Evolutionary conservation across 2,888 invertebrate species (phyloP).

Genomic region (Nowickia ferox): DNA sequence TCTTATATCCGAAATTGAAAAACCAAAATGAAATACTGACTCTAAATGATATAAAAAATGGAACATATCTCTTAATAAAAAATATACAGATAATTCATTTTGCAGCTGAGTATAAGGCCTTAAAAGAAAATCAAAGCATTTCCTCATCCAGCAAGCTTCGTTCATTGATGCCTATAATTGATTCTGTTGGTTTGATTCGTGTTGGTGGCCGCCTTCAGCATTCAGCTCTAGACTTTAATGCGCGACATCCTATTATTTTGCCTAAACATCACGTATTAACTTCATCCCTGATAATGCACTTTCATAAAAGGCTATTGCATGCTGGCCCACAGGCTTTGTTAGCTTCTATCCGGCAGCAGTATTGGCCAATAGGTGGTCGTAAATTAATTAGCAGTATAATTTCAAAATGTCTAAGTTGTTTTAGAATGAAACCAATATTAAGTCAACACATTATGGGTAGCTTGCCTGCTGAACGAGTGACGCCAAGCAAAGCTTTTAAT

Average conservation of each 20-base stretch:
- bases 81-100: slow-evolving; percentile 48
- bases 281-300: slow-evolving; percentile 45
- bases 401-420: slow-evolving; percentile 44
- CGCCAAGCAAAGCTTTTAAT: slow-evolving; percentile 37
- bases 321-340: slow-evolving; percentile 32
- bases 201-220: slow-evolving; percentile 43
- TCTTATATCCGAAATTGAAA: slow-evolving; percentile 9
- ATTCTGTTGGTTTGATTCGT: slow-evolving; percentile 49
- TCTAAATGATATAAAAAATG: slow-evolving; percentile 28
- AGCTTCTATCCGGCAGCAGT: slow-evolving; percentile 43
- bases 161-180: slow-evolving; percentile 47
- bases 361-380: slow-evolving; percentile 55
- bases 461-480: slow-evolving; percentile 39
- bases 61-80: slow-evolving; percentile 46
- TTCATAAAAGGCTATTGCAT: slow-evolving; percentile 32
- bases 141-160: slow-evolving; percentile 30
- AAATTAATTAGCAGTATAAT: slow-evolving; percentile 21
- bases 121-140: slow-evolving; percentile 20
- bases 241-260: neutral
- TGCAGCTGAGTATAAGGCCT: slow-evolving; percentile 14
- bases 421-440: slow-evolving; percentile 36
- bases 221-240: slow-evolving; percentile 25
- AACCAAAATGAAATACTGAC: neutral
- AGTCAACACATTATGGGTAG: slow-evolving; percentile 56
- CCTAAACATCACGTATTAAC: slow-evolving; percentile 54